These are phyloP conservation scores for Pedionomus torquatus DNA, from an alignment of 2,113 vertebrate genomes.

Conservation along the genomic window DNA sequence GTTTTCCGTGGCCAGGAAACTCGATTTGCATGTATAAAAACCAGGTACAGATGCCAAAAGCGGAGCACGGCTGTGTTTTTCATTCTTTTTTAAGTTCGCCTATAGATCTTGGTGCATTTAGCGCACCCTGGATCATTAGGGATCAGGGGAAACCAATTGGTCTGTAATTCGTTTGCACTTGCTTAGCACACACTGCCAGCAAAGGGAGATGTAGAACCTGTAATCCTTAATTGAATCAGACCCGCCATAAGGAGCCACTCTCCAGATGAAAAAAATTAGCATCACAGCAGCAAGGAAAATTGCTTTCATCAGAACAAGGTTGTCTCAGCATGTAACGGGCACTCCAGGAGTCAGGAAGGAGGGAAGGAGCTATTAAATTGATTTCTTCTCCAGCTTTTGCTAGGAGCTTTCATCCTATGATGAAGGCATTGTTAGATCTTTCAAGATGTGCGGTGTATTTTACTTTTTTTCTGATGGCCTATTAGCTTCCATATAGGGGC, in stretches of 20 bases:
- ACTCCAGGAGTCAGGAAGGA: not conserved
- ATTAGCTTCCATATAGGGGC: not conserved
- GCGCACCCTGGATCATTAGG: not conserved
- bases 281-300: not conserved
- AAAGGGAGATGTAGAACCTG: not conserved
- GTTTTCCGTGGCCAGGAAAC: not conserved
- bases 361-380: not conserved
- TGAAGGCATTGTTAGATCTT: not conserved
- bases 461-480: not conserved
- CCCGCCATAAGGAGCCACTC: not conserved
- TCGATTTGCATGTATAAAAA: slow-evolving; percentile 24
- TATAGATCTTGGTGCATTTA: not conserved
- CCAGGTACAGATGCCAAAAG: slow-evolving; percentile 6
- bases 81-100: not conserved
- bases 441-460: not conserved
- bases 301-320: slow-evolving; percentile 2
- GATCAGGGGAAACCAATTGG: not conserved
- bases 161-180: slow-evolving; percentile 1
- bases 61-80: not conserved
- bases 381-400: not conserved
- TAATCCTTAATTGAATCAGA: slow-evolving; percentile 29
- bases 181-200: not conserved
- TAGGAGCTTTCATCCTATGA: not conserved
- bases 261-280: not conserved
- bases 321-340: slow-evolving; percentile 4